Conservation (phyloP, 2,888 invertebrate genomes). For the Rutpela maculata region DNA sequence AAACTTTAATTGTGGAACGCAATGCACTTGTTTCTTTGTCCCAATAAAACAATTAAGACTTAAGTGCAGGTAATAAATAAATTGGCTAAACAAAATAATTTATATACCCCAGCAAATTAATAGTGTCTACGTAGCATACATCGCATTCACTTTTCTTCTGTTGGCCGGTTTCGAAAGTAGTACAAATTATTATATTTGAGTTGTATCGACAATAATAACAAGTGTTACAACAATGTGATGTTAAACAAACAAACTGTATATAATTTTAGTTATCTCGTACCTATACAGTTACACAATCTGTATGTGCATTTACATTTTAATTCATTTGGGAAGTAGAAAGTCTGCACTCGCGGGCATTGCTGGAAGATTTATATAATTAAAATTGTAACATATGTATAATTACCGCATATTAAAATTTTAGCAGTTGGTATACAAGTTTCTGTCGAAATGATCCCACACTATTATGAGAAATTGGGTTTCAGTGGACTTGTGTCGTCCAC, state of each 20-base stretch:
- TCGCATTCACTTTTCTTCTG: constrained; percentile 30
- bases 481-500: too few species aligned
- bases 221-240: constrained; percentile 24
- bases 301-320: neutral
- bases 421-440: too few species aligned
- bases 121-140: constrained; percentile 8
- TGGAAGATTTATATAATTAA: neutral
- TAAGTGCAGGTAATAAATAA: constrained; percentile 18
- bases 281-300: constrained; percentile 4
- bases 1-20: constrained; percentile 8
- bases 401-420: too few species aligned
- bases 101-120: constrained; percentile 23
- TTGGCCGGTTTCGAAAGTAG: constrained; percentile 34
- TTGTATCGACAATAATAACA: constrained; percentile 16
- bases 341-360: neutral
- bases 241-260: constrained; percentile 28
- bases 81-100: constrained; percentile 26
- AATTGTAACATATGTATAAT: neutral
- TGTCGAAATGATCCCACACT: too few species aligned
- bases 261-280: constrained; percentile 23
- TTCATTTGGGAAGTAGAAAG: neutral
- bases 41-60: constrained; percentile 7
- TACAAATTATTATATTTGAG: constrained; percentile 31
- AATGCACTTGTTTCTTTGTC: constrained; percentile 13
- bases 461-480: too few species aligned